These are phyloP conservation scores for Labia minor DNA, from an alignment of 2,888 invertebrate species.

Conservation along the genomic window DNA sequence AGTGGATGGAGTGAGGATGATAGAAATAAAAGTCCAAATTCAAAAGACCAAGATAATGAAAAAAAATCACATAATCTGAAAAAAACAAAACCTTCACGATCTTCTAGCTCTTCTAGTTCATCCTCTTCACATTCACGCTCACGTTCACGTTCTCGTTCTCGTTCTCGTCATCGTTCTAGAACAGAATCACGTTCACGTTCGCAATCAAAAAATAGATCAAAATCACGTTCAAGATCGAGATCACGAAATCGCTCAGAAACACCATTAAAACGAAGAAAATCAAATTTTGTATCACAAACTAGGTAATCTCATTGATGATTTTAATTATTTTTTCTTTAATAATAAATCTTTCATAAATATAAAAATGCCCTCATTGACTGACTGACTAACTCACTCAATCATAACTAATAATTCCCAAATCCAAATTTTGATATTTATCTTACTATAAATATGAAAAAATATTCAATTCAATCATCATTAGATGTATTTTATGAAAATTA, in stretches of 20 bases:
- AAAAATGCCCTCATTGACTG: no score
- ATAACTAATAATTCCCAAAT: no score
- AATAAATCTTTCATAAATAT: no score
- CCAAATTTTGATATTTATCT: no score
- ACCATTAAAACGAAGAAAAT: not conserved
- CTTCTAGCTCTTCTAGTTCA: not conserved
- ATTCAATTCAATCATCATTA: no score
- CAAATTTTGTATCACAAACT: not conserved
- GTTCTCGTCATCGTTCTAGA: constrained; percentile 15
- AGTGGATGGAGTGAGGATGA: constrained; percentile 55
- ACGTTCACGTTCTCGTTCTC: constrained; percentile 19
- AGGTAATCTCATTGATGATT: not conserved
- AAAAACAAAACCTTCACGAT: constrained; percentile 3
- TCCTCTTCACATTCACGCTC: constrained; percentile 15
- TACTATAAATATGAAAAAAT: no score
- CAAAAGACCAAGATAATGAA: constrained; percentile 21
- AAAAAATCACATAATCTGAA: constrained; percentile 18
- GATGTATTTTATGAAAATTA: no score
- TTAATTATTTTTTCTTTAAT: no score
- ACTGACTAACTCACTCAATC: no score
- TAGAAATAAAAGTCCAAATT: constrained; percentile 33
- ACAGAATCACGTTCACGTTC: constrained; percentile 18
- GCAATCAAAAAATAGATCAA: not conserved
- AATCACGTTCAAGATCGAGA: constrained; percentile 20
- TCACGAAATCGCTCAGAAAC: constrained; percentile 13